Conservation (phyloP, 2,797 vertebrate genomes). For the Liasis olivaceus region DNA sequence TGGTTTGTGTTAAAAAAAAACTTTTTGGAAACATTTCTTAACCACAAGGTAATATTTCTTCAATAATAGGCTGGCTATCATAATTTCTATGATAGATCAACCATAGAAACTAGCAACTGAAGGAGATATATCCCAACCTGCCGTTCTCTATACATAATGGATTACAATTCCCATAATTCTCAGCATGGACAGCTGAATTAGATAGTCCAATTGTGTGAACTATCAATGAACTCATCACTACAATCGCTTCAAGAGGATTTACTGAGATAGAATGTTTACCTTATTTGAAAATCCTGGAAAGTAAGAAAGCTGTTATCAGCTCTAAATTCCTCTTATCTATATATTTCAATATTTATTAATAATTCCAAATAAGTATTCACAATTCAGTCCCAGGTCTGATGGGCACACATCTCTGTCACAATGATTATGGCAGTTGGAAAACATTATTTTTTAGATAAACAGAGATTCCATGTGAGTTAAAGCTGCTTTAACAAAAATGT, state of each 20-base stretch:
- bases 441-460: not conserved
- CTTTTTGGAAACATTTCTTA: not conserved
- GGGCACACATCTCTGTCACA: not conserved
- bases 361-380: not conserved
- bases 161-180: not conserved
- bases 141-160: not conserved
- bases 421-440: not conserved
- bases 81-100: not conserved
- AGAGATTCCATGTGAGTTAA: not conserved
- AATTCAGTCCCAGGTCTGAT: not conserved
- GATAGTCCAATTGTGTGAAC: not conserved
- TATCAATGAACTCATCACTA: not conserved
- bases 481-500: not conserved
- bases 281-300: not conserved
- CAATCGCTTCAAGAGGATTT: not conserved
- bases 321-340: not conserved
- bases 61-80: not conserved
- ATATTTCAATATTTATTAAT: not conserved
- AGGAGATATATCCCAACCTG: not conserved
- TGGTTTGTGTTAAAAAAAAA: not conserved
- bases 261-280: not conserved
- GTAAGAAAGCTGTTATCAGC: not conserved
- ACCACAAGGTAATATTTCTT: not conserved
- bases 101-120: not conserved
- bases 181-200: not conserved